Percentiles rank a stretch among this genome's conserved stretches.
These are phyloP conservation scores for Lypha dubia DNA, from an alignment of 2,888 invertebrate species.

Conservation along the genomic window DNA sequence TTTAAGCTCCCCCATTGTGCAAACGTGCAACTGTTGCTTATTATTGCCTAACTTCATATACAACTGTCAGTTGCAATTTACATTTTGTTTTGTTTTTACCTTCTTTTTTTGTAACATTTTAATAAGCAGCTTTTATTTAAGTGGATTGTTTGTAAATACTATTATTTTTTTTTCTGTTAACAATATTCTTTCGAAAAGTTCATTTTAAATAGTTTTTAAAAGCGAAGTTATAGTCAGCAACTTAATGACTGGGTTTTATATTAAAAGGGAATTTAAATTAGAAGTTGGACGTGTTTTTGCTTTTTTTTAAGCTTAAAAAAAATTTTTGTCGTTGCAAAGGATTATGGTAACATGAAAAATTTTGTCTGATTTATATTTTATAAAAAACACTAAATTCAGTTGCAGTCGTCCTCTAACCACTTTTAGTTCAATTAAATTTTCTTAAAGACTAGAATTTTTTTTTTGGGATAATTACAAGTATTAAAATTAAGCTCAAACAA, in stretches of 20 bases:
- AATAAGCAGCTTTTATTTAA: slow-evolving; percentile 10
- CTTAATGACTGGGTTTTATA: not conserved
- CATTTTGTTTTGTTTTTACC: not conserved
- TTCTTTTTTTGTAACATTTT: not conserved
- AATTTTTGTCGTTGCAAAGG: not conserved
- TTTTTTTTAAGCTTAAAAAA: not conserved
- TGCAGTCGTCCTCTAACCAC: too few relatives aligned
- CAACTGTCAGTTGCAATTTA: not conserved
- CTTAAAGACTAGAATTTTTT: too few relatives aligned
- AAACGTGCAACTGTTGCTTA: not conserved
- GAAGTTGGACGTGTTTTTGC: not conserved
- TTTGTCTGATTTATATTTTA: too few relatives aligned
- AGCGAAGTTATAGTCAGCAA: not conserved
- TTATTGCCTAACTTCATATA: not conserved
- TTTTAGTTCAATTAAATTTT: too few relatives aligned
- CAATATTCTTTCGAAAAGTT: not conserved
- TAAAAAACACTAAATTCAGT: too few relatives aligned
- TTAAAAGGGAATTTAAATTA: not conserved
- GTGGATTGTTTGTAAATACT: not conserved
- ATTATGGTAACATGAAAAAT: not conserved
- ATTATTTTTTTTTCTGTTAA: too few relatives aligned
- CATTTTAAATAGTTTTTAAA: slow-evolving; percentile 3
- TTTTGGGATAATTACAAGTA: too few relatives aligned
- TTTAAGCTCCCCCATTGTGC: not conserved
- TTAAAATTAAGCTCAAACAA: not conserved